Conservation (phyloP, 37 sponge, comb jelly and placozoan species). For the Axinella damicornis region DNA sequence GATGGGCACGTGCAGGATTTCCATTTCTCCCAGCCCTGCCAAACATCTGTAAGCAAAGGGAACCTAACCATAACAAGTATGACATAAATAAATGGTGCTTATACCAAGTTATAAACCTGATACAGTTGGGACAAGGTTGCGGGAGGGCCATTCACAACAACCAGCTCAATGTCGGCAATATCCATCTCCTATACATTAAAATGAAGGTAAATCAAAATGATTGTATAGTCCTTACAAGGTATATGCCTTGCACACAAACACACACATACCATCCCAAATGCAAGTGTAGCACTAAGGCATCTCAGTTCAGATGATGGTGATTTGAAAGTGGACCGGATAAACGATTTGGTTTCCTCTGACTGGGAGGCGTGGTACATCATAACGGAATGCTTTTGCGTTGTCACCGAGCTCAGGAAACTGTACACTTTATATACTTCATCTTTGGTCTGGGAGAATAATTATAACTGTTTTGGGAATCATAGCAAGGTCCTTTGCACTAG, state of each 20-base stretch:
- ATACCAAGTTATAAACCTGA: conserved; percentile 2
- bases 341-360: too few species aligned
- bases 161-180: conserved; percentile 14
- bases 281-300: too few species aligned
- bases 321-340: too few species aligned
- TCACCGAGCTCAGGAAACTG: background rate
- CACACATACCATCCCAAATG: too few species aligned
- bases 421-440: conserved; percentile 1
- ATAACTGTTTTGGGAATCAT: background rate
- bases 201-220: too few species aligned
- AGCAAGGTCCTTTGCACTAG: background rate
- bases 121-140: background rate
- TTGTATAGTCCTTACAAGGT: too few species aligned
- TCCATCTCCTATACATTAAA: conserved; percentile 18
- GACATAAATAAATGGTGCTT: background rate
- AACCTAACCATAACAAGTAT: conserved; percentile 3
- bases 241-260: too few species aligned
- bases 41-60: conserved; percentile 9
- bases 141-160: conserved; percentile 20
- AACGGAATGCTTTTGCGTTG: background rate
- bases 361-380: too few species aligned
- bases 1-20: background rate
- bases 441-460: background rate
- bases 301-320: background rate
- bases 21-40: conserved; percentile 7